phyloP scores from a whole-genome alignment of 1,140 invertebrate genomes.

The Propsilocerus akamusi region DNA sequence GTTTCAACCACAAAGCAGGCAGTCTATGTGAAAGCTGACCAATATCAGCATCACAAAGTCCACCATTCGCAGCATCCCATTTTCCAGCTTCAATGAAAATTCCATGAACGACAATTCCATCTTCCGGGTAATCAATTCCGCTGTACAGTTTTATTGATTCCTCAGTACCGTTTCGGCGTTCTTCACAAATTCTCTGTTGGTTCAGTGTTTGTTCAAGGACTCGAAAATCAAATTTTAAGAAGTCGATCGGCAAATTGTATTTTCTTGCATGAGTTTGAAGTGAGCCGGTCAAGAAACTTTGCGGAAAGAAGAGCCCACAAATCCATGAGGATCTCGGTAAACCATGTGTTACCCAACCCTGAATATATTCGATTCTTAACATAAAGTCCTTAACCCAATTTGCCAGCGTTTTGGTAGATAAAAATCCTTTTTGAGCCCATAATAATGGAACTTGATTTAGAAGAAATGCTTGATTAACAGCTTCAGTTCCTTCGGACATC shows the following conservation, averaged over 20 bases:
- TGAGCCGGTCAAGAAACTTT: slow-evolving; percentile 74
- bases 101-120: slow-evolving; percentile 68
- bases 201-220: slow-evolving; percentile 32
- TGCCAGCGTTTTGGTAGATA: slow-evolving; percentile 64
- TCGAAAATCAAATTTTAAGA: slow-evolving; percentile 59
- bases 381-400: slow-evolving; percentile 68
- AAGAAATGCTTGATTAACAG: slow-evolving; percentile 53
- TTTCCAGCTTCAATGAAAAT: slow-evolving; percentile 71
- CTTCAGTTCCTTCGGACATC: slow-evolving; percentile 73
- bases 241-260: slow-evolving; percentile 68
- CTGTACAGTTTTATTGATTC: slow-evolving; percentile 28
- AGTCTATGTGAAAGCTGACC: slow-evolving; percentile 59
- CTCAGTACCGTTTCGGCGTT: slow-evolving; percentile 20
- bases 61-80: slow-evolving; percentile 47
- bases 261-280: slow-evolving; percentile 70
- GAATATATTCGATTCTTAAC: slow-evolving; percentile 58
- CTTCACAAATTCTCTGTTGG: slow-evolving; percentile 42
- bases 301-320: slow-evolving; percentile 79
- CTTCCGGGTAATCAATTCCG: slow-evolving; percentile 35
- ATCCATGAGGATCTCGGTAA: slow-evolving; percentile 72
- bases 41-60: slow-evolving; percentile 46
- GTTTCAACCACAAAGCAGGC: slow-evolving; percentile 55
- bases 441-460: slow-evolving; percentile 62
- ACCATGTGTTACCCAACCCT: slow-evolving; percentile 48
- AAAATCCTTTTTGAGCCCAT: slow-evolving; percentile 69